Percentiles rank a stretch among this genome's conserved stretches.
Evolutionary conservation across 2,113 vertebrate species (phyloP).

Genomic region (Raja brachyura): DNA sequence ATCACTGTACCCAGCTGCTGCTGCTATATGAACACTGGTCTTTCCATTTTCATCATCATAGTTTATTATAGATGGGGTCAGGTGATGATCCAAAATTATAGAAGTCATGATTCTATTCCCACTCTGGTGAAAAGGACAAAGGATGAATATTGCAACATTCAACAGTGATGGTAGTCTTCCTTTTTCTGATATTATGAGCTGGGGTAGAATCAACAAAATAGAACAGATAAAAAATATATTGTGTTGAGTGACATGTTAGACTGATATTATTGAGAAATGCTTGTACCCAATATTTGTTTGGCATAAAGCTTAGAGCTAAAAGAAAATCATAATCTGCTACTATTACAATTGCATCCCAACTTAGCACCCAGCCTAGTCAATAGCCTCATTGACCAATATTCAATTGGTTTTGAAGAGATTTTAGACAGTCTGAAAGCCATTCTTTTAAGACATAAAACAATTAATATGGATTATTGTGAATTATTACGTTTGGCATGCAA

Average conservation of each 20-base stretch:
- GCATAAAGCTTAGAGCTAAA: not conserved
- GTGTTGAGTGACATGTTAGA: not conserved
- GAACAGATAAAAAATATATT: not conserved
- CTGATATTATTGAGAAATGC: not conserved
- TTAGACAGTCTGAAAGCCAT: not conserved
- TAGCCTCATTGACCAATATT: not conserved
- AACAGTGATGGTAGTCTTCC: not conserved
- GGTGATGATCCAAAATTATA: conserved; percentile 71
- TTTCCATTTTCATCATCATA: conserved; percentile 78
- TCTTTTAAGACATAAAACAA: not conserved
- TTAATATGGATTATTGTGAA: not conserved
- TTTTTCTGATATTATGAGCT: not conserved
- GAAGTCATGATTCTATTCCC: conserved; percentile 73
- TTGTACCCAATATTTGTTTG: not conserved
- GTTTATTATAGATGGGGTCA: conserved; percentile 74
- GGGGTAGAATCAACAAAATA: not conserved
- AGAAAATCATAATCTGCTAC: not conserved
- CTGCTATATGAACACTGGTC: conserved; percentile 54
- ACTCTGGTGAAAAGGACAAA: conserved; percentile 56
- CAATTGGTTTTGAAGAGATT: not conserved
- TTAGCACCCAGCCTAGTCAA: no score
- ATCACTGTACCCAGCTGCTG: conserved; percentile 71
- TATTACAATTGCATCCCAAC: not conserved
- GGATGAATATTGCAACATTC: not conserved
- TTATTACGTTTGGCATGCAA: no score